These are phyloP conservation scores for Pammene aurita DNA, from an alignment of 2,888 invertebrate species.

Conservation along the genomic window DNA sequence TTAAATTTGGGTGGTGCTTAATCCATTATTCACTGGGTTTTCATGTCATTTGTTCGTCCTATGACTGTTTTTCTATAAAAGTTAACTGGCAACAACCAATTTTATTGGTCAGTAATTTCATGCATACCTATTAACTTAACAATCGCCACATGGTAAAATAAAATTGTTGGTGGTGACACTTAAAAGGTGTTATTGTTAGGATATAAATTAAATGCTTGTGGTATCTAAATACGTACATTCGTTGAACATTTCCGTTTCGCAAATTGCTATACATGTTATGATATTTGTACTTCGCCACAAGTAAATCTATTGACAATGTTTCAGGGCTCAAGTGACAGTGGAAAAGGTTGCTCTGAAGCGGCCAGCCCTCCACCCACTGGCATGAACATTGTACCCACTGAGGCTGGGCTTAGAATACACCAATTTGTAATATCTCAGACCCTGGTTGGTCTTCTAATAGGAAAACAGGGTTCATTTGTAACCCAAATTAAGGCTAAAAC, in stretches of 20 bases:
- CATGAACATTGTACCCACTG: conserved; percentile 77
- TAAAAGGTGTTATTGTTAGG: conserved; percentile 33
- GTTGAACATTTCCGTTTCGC: conserved; percentile 26
- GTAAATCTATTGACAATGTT: conserved; percentile 46
- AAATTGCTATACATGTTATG: conserved; percentile 27
- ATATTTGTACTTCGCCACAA: background rate
- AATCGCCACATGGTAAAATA: conserved; percentile 16
- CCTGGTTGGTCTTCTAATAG: conserved; percentile 94
- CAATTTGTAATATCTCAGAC: conserved; percentile 90
- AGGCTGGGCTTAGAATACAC: conserved; percentile 81
- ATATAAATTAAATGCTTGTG: conserved; percentile 23
- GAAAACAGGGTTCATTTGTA: conserved; percentile 91
- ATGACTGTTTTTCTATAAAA: conserved; percentile 8
- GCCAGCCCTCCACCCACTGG: conserved; percentile 87
- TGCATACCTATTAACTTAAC: conserved; percentile 23
- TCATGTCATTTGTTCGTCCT: conserved; percentile 21
- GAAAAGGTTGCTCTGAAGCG: conserved; percentile 90
- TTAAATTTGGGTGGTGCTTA: conserved; percentile 39
- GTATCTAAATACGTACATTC: conserved; percentile 34
- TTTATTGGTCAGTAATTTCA: conserved; percentile 18
- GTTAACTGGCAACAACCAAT: conserved; percentile 5
- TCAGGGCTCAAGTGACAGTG: conserved; percentile 91
- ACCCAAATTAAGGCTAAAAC: conserved; percentile 90
- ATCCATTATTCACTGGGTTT: conserved; percentile 31
- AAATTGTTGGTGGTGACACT: conserved; percentile 23